These are phyloP conservation scores for Siniperca scherzeri DNA, from an alignment of 2,797 vertebrate genomes.

Conservation along the genomic window DNA sequence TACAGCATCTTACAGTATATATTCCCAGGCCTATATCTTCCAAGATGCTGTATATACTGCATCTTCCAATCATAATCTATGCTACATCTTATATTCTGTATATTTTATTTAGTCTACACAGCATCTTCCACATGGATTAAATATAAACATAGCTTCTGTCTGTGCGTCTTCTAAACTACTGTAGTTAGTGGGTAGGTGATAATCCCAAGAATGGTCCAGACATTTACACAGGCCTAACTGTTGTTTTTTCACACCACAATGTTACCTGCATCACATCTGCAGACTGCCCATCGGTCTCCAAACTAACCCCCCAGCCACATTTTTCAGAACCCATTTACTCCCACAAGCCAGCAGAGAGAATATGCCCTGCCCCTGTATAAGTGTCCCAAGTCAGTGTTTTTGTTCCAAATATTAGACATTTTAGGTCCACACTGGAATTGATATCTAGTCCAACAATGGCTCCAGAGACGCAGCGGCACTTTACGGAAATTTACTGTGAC, in stretches of 20 bases:
- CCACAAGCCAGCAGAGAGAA: conserved; percentile 45
- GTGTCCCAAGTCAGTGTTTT: conserved; percentile 59
- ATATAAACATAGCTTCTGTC: conserved; percentile 60
- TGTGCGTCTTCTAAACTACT: conserved; percentile 62
- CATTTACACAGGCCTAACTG: conserved; percentile 85
- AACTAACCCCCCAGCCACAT: conserved; percentile 67
- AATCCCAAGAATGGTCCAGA: conserved; percentile 79
- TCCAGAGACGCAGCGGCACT: conserved; percentile 68
- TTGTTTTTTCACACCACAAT: conserved; percentile 86
- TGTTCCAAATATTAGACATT: conserved; percentile 55
- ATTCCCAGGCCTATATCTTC: conserved; percentile 39
- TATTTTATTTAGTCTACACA: conserved; percentile 2
- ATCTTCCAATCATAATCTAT: conserved; percentile 6
- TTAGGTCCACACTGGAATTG: conserved; percentile 45
- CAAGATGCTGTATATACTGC: conserved; percentile 10
- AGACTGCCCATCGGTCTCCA: conserved; percentile 70
- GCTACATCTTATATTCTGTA: conserved; percentile 22
- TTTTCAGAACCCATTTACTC: conserved; percentile 62
- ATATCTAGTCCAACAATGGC: conserved; percentile 69
- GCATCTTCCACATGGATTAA: conserved; percentile 31
- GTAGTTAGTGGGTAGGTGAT: conserved; percentile 82
- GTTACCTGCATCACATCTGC: conserved; percentile 88
- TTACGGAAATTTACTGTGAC: conserved; percentile 78
- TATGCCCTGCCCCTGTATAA: conserved; percentile 43
- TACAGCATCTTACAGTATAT: conserved; percentile 27